phyloP scores from a whole-genome alignment of 2,797 vertebrate genomes.

The Protosalanx chinensis region DNA sequence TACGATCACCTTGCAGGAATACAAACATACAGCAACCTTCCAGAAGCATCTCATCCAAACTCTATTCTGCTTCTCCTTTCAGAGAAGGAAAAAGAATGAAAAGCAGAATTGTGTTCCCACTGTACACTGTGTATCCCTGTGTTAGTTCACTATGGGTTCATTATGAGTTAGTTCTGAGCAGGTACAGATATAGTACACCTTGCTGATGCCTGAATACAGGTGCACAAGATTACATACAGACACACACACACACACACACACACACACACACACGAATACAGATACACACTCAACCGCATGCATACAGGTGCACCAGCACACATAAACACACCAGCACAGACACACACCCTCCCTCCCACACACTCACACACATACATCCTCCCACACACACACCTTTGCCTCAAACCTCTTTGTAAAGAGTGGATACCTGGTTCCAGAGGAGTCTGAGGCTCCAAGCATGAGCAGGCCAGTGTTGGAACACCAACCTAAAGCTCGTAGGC shows the following conservation, averaged over 20 bases:
- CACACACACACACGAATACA: background rate
- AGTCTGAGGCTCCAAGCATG: constrained; percentile 19
- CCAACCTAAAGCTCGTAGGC: background rate
- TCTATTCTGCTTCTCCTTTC: constrained; percentile 8
- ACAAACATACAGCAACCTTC: constrained; percentile 50
- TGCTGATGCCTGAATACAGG: too few species aligned
- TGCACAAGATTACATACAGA: background rate
- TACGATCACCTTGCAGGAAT: constrained; percentile 33
- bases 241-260: background rate
- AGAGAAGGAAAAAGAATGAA: constrained; percentile 28
- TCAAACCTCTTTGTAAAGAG: constrained; percentile 16
- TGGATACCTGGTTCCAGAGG: constrained; percentile 9
- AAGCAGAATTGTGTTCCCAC: constrained; percentile 26
- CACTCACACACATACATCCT: constrained; percentile 6
- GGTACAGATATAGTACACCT: constrained; percentile 6
- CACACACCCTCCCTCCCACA: constrained; percentile 16
- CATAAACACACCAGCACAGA: too few species aligned
- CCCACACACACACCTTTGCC: constrained; percentile 21
- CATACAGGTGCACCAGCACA: background rate
- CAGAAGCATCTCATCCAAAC: constrained; percentile 25
- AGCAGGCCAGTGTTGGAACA: constrained; percentile 4
- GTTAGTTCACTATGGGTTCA: constrained; percentile 55
- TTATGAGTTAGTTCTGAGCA: constrained; percentile 46
- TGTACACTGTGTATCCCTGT: constrained; percentile 52
- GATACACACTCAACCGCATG: background rate